Base-by-base conservation (phyloP, 1,140 invertebrate genomes). In the Hesperophylax magnus region DNA sequence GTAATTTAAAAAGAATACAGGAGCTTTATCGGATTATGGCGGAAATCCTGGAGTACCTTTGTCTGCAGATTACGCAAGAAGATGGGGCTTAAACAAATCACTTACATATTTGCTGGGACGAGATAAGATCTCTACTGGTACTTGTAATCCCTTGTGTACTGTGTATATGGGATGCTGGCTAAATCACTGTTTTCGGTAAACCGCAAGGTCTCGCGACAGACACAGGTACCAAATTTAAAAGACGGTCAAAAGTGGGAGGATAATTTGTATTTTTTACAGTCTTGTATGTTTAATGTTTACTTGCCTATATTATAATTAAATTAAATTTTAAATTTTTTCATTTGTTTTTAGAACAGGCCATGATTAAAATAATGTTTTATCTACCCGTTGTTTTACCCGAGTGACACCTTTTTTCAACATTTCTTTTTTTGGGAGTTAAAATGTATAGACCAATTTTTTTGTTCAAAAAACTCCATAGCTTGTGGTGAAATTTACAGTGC, bases 21-120 rank as follows among this genome's bases (percentile, higher is more conserved):
- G 69, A 60, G 77, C 78, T 75, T 83, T 83, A 83, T 83, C 82
- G 82, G 82, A 83, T 83, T 83, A 83, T 72, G 75, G 77, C 75
- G 79, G 79, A 83, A 81, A 81, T 78, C 76, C 82, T 83, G 24
- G 67, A 79, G 58, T 4, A 77, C 60, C 52, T 81, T 83, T 83
- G 82, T 83, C 77, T 24, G 56, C 63, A 83, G 79, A 83, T 83
- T 83, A 83, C 82, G 82, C 82, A 83, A 83, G 54, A 22, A 53
- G 56, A 79, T 77, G 71, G 79, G 56, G 67, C 61, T 79, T 75
- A 22, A 75, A 81, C 79, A 82, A 82, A 82, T 83, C 76, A 75
- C 75, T 81, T 77, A 77, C 80, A 77, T 81, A 81, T 81, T 71
- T 81, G 65, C 31, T 65, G 82, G 82, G 67, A 69, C 15, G 20